These are phyloP conservation scores for Vollenhovia emeryi DNA, from an alignment of 1,140 invertebrate species.

Conservation along the genomic window DNA sequence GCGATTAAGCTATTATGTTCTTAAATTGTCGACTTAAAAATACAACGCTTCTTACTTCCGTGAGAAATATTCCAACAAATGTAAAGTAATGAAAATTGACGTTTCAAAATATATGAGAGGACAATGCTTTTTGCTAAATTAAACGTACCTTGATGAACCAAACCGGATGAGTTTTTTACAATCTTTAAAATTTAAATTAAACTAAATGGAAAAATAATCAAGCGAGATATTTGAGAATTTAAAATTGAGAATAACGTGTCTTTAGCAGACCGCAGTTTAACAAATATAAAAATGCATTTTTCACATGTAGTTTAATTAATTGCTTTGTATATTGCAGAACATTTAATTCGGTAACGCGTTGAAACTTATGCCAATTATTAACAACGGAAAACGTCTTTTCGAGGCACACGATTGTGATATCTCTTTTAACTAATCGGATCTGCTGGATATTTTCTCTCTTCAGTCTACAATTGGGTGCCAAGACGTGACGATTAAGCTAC, in stretches of 20 bases:
- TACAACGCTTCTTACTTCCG: not conserved
- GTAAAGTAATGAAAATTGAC: not conserved
- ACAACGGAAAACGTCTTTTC: not conserved
- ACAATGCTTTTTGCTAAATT: not conserved
- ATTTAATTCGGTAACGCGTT: too few species aligned
- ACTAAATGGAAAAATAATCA: not conserved
- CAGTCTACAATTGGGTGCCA: conserved; percentile 29
- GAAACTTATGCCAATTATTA: not conserved
- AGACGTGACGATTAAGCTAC: conserved; percentile 34
- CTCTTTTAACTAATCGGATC: not conserved
- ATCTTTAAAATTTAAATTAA: not conserved
- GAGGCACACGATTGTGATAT: not conserved
- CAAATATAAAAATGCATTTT: not conserved
- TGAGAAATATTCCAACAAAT: not conserved
- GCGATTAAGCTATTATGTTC: conserved; percentile 39
- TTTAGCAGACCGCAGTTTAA: not conserved
- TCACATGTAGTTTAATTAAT: too few species aligned
- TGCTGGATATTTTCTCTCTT: conserved; percentile 21
- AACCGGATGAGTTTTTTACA: not conserved
- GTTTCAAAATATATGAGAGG: not conserved
- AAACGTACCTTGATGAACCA: not conserved
- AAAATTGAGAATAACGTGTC: not conserved
- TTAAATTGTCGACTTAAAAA: not conserved
- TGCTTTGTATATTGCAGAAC: not conserved
- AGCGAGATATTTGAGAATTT: not conserved